Percentiles rank a stretch among this genome's conserved stretches.
Conservation (phyloP, 2,888 invertebrate species). For the Acronicta psi region DNA sequence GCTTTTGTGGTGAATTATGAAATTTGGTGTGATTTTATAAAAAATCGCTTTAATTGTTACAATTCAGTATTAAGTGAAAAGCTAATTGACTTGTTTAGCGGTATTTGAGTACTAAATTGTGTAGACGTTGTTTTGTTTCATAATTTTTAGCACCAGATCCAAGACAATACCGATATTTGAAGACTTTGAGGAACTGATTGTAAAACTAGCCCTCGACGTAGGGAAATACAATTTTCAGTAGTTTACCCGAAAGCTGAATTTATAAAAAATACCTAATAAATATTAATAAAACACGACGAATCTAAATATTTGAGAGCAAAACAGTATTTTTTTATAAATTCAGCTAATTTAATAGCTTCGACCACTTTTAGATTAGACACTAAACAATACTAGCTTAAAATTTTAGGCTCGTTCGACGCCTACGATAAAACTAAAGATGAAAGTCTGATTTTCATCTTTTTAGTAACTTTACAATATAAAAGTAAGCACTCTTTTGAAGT, state of each 20-base stretch:
- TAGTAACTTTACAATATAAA: slow-evolving; percentile 58
- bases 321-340: slow-evolving; percentile 47
- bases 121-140: slow-evolving; percentile 24
- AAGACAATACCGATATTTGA: slow-evolving; percentile 72
- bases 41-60: slow-evolving; percentile 49
- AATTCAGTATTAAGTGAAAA: slow-evolving; percentile 58
- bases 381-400: slow-evolving; percentile 44
- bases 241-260: slow-evolving; percentile 55
- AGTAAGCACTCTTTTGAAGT: slow-evolving; percentile 58
- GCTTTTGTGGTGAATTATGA: slow-evolving; percentile 44
- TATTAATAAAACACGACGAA: not conserved
- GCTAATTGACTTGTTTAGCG: slow-evolving; percentile 35
- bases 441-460: slow-evolving; percentile 69
- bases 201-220: slow-evolving; percentile 60
- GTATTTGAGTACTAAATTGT: slow-evolving; percentile 26
- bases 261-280: slow-evolving; percentile 33
- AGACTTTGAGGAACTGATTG: slow-evolving; percentile 73
- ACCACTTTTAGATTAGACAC: slow-evolving; percentile 62
- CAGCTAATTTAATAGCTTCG: slow-evolving; percentile 54
- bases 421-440: slow-evolving; percentile 49
- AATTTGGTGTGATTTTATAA: slow-evolving; percentile 40
- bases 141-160: slow-evolving; percentile 55
- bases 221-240: slow-evolving; percentile 74
- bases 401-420: slow-evolving; percentile 32
- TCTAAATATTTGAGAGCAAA: not conserved